These are phyloP conservation scores for Mythimna impura DNA, from an alignment of 2,888 invertebrate species.

Conservation along the genomic window DNA sequence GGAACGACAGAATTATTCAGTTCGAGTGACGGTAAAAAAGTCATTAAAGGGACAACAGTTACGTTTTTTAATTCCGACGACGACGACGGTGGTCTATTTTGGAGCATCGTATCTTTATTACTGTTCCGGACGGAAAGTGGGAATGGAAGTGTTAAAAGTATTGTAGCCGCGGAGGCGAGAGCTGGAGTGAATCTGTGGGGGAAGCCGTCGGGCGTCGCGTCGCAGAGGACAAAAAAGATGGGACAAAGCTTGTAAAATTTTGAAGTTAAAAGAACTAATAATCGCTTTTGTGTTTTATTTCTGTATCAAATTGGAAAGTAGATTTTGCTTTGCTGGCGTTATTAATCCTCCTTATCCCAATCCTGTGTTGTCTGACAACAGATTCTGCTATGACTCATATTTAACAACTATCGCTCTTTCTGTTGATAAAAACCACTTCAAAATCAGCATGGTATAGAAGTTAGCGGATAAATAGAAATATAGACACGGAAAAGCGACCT, in stretches of 20 bases:
- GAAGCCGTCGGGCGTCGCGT: constrained; percentile 25
- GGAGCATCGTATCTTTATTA: constrained; percentile 60
- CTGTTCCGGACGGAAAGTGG: constrained; percentile 47
- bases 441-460: no score
- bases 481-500: no score
- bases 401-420: no score
- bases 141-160: constrained; percentile 59
- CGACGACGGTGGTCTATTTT: constrained; percentile 68
- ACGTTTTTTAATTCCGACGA: constrained; percentile 65
- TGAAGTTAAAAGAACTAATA: constrained; percentile 44
- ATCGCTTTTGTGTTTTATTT: constrained; percentile 30
- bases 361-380: background rate
- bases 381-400: background rate
- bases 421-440: no score
- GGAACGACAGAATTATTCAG: constrained; percentile 73
- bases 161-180: constrained; percentile 36
- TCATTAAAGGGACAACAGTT: constrained; percentile 67
- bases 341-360: background rate
- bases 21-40: constrained; percentile 73
- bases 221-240: constrained; percentile 11
- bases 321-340: constrained; percentile 6
- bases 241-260: constrained; percentile 40
- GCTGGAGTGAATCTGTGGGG: constrained; percentile 21
- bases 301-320: constrained; percentile 32
- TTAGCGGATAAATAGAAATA: no score